Evolutionary conservation across 92 coral and sea anemone genomes (phyloP).

Genomic region (Pocillopora meandrina): DNA sequence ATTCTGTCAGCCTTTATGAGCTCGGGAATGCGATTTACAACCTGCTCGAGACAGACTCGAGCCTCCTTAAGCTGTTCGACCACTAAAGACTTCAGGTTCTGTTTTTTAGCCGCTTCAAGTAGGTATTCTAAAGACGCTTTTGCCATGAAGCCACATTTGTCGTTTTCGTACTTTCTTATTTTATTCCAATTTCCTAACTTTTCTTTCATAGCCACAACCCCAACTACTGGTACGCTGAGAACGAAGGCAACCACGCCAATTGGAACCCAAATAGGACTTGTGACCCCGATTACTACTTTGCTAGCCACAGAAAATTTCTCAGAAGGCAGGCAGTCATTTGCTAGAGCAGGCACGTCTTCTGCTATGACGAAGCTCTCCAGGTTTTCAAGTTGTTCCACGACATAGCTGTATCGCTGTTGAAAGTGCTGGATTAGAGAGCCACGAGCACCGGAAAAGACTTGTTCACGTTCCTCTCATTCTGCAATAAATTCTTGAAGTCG

Average conservation of each 20-base stretch:
- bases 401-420: conserved; percentile 11
- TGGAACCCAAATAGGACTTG: conserved; percentile 65
- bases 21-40: conserved; percentile 42
- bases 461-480: conserved; percentile 46
- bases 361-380: conserved; percentile 10
- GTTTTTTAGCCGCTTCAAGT: background rate
- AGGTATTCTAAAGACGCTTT: conserved; percentile 30
- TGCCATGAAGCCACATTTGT: conserved; percentile 41
- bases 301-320: background rate
- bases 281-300: conserved; percentile 39
- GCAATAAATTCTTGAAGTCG: conserved; percentile 21
- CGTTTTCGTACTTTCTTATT: conserved; percentile 18
- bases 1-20: conserved; percentile 40
- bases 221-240: conserved; percentile 42
- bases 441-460: conserved; percentile 27
- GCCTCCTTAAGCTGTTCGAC: conserved; percentile 32
- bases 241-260: conserved; percentile 42
- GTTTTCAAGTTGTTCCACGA: conserved; percentile 23
- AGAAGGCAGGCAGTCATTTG: too few relatives aligned
- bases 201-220: conserved; percentile 29
- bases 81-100: conserved; percentile 8
- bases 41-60: conserved; percentile 15
- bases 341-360: background rate
- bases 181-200: conserved; percentile 15
- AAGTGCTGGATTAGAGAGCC: conserved; percentile 35